Conservation (phyloP, 1,140 invertebrate genomes). For the Maconellicoccus hirsutus region DNA sequence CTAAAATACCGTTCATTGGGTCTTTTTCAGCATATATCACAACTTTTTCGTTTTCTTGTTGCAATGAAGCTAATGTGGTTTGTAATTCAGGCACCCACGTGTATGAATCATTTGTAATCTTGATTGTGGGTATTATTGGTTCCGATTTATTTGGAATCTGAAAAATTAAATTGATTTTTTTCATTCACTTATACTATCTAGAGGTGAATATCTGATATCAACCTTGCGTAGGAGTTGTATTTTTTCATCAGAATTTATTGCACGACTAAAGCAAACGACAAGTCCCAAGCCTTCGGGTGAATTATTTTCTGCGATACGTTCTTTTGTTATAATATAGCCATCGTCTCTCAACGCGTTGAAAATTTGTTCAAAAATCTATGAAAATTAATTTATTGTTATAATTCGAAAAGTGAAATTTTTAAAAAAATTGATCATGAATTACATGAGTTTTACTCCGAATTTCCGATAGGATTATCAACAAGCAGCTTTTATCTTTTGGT, state of each 20-base stretch:
- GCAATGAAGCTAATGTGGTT: constrained; percentile 42
- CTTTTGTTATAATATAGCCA: not conserved
- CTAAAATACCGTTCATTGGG: constrained; percentile 63
- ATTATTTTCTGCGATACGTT: not conserved
- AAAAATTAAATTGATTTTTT: not conserved
- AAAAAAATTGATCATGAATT: too few relatives aligned
- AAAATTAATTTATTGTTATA: too few relatives aligned
- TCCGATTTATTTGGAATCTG: not conserved
- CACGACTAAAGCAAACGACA: not conserved
- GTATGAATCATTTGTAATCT: not conserved
- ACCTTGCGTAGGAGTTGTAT: not conserved
- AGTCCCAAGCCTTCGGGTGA: not conserved
- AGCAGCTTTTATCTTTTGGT: too few relatives aligned
- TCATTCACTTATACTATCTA: not conserved
- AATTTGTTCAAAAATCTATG: too few relatives aligned
- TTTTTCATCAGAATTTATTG: not conserved
- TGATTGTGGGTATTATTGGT: not conserved
- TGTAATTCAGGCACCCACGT: constrained; percentile 43
- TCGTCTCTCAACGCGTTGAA: not conserved
- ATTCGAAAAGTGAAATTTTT: too few relatives aligned
- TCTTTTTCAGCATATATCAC: constrained; percentile 49
- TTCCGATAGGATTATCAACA: too few relatives aligned
- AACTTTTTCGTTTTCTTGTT: constrained; percentile 34
- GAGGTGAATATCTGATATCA: not conserved
- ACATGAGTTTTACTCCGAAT: too few relatives aligned